Percentiles rank a stretch among this genome's conserved stretches.
Conservation (phyloP, 2,888 invertebrate genomes). For the Eupithecia subfuscata region DNA sequence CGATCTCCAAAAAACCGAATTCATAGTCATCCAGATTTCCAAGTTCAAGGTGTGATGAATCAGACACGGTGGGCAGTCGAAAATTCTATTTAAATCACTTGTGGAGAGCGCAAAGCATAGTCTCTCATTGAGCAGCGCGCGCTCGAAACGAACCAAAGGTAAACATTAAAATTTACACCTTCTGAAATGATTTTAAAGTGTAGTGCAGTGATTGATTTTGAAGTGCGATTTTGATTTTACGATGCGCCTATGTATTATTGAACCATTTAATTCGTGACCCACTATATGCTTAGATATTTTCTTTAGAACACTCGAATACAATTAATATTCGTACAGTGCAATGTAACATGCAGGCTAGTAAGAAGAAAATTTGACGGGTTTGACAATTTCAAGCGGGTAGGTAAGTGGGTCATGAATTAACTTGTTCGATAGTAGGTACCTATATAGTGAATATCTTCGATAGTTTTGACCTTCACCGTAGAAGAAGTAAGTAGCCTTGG, state of each 20-base stretch:
- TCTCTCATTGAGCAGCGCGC: slow-evolving; percentile 76
- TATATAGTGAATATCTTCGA: too few relatives aligned
- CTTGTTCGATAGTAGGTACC: too few relatives aligned
- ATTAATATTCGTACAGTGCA: too few relatives aligned
- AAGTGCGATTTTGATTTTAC: background rate
- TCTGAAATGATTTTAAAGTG: background rate
- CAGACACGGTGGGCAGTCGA: slow-evolving; percentile 75
- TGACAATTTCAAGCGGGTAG: too few relatives aligned
- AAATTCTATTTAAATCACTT: slow-evolving; percentile 80
- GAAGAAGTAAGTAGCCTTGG: too few relatives aligned
- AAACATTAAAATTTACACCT: slow-evolving; percentile 35
- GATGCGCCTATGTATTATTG: background rate
- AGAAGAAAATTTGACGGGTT: too few relatives aligned
- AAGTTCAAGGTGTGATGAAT: slow-evolving; percentile 82
- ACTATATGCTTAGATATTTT: too few relatives aligned
- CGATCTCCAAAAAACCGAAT: slow-evolving; percentile 22
- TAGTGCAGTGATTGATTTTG: slow-evolving; percentile 12
- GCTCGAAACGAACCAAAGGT: slow-evolving; percentile 74
- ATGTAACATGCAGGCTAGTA: background rate
- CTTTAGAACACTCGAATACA: too few relatives aligned
- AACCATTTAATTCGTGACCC: too few relatives aligned
- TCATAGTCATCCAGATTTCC: slow-evolving; percentile 52
- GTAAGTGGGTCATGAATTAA: too few relatives aligned
- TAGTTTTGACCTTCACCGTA: too few relatives aligned
- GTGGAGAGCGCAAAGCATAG: slow-evolving; percentile 58